Conservation (phyloP, 2,113 vertebrate species). For the Blennius ocellaris region DNA sequence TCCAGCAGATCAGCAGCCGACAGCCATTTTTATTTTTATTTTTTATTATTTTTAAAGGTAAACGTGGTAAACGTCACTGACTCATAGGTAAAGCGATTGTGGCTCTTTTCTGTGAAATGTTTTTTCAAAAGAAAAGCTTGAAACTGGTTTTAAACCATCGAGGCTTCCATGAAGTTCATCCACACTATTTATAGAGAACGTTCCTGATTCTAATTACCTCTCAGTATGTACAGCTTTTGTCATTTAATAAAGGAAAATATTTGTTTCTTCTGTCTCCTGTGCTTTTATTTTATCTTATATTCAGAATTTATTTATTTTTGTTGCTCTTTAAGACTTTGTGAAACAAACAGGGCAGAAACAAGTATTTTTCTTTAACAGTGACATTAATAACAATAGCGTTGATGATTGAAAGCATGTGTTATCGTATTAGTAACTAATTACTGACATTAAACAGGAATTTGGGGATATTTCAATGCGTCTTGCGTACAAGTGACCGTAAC, state of each 20-base stretch:
- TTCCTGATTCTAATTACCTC: neutral
- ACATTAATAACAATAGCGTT: neutral
- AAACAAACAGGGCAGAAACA: slow-evolving; percentile 76
- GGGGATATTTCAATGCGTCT: too few relatives aligned
- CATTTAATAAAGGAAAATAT: slow-evolving; percentile 95
- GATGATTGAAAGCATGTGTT: too few relatives aligned
- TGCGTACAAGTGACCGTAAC: too few relatives aligned
- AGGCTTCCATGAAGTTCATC: slow-evolving; percentile 54
- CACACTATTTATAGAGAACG: too few relatives aligned
- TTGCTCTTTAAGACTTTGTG: neutral
- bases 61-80: too few relatives aligned
- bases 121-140: neutral
- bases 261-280: slow-evolving; percentile 92
- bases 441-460: too few relatives aligned
- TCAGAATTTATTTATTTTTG: neutral
- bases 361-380: slow-evolving; percentile 79
- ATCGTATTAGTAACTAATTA: too few relatives aligned
- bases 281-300: slow-evolving; percentile 81
- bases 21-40: too few relatives aligned
- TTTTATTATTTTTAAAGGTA: too few relatives aligned
- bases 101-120: too few relatives aligned
- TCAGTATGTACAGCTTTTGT: slow-evolving; percentile 59
- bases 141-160: neutral
- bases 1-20: too few relatives aligned
- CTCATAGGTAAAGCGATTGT: too few relatives aligned